These are phyloP conservation scores for Umimayanthus chanpuru DNA, from an alignment of 92 coral and sea anemone genomes.

Conservation along the genomic window DNA sequence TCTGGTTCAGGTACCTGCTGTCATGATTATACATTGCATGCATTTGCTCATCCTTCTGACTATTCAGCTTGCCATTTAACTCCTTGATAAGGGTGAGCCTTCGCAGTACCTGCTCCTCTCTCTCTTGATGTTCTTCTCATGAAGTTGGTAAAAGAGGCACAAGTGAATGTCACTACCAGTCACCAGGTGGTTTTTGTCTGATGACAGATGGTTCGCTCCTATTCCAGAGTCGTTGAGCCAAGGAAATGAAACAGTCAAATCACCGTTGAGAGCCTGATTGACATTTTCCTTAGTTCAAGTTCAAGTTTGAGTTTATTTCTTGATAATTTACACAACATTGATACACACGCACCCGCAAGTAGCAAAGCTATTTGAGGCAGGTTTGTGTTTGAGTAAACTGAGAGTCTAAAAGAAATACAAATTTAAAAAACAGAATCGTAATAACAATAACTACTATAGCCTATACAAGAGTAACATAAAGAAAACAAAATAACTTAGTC, in stretches of 20 bases:
- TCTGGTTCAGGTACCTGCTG: constrained; percentile 49
- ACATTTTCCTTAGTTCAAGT: constrained; percentile 49
- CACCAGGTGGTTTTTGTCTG: constrained; percentile 50
- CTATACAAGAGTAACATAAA: too few species aligned
- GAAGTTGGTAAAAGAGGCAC: constrained; percentile 62
- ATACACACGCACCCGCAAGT: too few species aligned
- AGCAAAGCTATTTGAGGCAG: too few species aligned
- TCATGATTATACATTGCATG: constrained; percentile 54
- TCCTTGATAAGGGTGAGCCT: constrained; percentile 49
- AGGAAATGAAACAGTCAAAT: constrained; percentile 46
- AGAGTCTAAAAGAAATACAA: too few species aligned
- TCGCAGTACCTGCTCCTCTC: constrained; percentile 49
- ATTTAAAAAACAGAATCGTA: too few species aligned
- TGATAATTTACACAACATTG: too few species aligned
- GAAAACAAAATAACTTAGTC: too few species aligned
- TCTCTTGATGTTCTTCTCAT: constrained; percentile 62
- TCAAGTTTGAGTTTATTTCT: too few species aligned
- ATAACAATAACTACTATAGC: too few species aligned
- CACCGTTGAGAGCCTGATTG: constrained; percentile 34
- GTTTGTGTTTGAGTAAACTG: too few species aligned
- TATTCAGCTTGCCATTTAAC: constrained; percentile 57
- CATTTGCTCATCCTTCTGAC: constrained; percentile 62
- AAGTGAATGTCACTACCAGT: constrained; percentile 50
- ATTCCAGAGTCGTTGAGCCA: constrained; percentile 38
- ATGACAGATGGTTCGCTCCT: neutral